Base-by-base conservation (phyloP, 2,797 vertebrate genomes). In the Oreochromis grahami region DNA sequence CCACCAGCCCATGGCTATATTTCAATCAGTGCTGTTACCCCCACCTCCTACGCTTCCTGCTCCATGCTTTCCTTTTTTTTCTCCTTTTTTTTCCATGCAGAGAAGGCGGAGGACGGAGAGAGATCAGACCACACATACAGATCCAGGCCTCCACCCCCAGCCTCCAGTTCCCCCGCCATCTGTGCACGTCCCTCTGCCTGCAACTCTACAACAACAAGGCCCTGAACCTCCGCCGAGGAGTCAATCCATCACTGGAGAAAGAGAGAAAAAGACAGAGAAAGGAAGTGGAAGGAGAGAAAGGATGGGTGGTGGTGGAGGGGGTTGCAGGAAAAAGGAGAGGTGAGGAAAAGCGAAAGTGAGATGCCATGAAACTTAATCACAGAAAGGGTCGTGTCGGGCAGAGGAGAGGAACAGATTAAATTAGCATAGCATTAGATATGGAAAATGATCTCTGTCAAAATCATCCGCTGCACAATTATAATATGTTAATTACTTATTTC, bases 401-500 rank as follows among this genome's bases (percentile, higher is more conserved):
- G 97, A 97, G 95, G 97, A 97, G 96, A 97, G 97, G 97, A 98
- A 98, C 98, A 98, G 98, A 99, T 99, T 99, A 98, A 98, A 99
- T 99, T 99, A 99, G 98, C 98, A 99, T 98, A 98, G 98, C 97
- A 99, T 98, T 99, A 98, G 98, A 98, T 97, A 98, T 98, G 98
- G 98, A 98, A 98, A 99, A 98, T 98, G 98, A 99, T 98, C 98
- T 98, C 98, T 99, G 98, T 99, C 98, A 99, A 98, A 99, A 98
- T 98, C 98, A 98, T 98, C 98, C 97, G 96, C 97, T 96, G 97
- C 97, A 98, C 98, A 98, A 99, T 99, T 99, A 99, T 99, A 99
- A 99, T 99, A 99, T 99, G 98, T 99, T 99, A 99, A 99, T 99
- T 99, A 99, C 96, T 94, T 98, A 98, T 99, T 99, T 98, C 98